Evolutionary conservation across 2,113 vertebrate genomes (phyloP).

Genomic region (Galbula dea): DNA sequence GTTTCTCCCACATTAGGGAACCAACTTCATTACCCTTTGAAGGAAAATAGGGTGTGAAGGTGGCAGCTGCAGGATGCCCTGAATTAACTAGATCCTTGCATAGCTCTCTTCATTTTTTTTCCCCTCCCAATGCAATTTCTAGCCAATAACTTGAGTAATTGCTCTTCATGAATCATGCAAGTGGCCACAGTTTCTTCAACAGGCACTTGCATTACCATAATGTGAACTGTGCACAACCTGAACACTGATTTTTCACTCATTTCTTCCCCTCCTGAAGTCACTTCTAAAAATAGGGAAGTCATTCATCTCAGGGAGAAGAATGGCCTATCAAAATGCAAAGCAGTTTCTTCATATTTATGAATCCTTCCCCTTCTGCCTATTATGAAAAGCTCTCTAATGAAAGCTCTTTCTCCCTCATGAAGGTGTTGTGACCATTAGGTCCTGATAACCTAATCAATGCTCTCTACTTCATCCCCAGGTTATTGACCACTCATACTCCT

Average conservation of each 20-base stretch:
- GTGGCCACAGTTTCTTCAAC: not conserved
- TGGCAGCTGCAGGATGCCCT: not conserved
- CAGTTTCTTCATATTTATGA: not conserved
- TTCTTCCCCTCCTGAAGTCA: not conserved
- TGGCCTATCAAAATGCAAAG: not conserved
- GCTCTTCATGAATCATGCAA: not conserved
- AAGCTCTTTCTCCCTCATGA: not conserved
- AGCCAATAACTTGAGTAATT: not conserved
- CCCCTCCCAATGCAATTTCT: not conserved
- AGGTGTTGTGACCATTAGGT: not conserved
- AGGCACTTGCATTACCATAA: not conserved
- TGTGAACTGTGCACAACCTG: not conserved
- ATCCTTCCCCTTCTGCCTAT: not conserved
- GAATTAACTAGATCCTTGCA: not conserved
- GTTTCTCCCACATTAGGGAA: not conserved
- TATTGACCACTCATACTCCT: not conserved
- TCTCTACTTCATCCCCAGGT: not conserved
- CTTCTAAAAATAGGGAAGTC: not conserved
- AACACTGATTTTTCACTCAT: not conserved
- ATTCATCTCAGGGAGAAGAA: not conserved
- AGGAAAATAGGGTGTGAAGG: not conserved
- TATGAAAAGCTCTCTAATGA: not conserved
- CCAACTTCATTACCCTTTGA: not conserved
- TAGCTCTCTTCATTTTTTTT: not conserved
- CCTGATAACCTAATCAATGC: not conserved